phyloP scores from a whole-genome alignment of 2,797 vertebrate species.

The Gambusia yucatana region DNA sequence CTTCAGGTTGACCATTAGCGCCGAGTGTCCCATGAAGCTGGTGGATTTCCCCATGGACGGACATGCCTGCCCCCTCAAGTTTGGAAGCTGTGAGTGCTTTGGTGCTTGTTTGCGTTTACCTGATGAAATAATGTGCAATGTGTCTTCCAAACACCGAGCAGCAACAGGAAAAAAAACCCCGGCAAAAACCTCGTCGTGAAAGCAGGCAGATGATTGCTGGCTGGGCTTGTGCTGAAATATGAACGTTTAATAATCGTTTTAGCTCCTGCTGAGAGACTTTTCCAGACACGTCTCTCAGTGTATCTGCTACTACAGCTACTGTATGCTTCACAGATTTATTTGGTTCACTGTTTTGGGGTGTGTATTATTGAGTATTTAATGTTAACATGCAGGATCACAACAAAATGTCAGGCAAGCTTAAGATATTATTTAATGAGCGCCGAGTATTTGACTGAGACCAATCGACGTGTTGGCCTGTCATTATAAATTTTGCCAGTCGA shows the following conservation, averaged over 20 bases:
- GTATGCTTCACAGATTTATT: neutral
- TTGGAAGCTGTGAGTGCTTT: constrained; percentile 95
- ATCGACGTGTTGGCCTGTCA: neutral
- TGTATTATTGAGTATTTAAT: neutral
- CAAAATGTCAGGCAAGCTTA: neutral
- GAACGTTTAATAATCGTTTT: neutral
- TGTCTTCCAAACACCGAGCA: neutral
- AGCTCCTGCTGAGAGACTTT: neutral
- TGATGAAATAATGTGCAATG: constrained; percentile 7
- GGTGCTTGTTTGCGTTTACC: neutral
- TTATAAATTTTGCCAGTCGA: too few species aligned
- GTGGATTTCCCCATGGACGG: constrained; percentile 99
- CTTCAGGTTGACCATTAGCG: constrained; percentile 94
- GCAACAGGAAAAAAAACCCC: neutral
- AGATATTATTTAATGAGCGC: neutral
- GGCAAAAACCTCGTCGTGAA: neutral
- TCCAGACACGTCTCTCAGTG: neutral
- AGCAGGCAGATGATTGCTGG: neutral
- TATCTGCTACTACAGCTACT: neutral
- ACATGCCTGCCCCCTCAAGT: constrained; percentile 97
- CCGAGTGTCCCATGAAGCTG: constrained; percentile 97
- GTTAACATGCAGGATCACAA: neutral
- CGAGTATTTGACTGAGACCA: neutral
- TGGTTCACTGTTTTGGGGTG: neutral
- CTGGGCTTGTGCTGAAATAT: neutral